Evolutionary conservation across 2,113 vertebrate species (phyloP).

Genomic region (Lonchura striata): DNA sequence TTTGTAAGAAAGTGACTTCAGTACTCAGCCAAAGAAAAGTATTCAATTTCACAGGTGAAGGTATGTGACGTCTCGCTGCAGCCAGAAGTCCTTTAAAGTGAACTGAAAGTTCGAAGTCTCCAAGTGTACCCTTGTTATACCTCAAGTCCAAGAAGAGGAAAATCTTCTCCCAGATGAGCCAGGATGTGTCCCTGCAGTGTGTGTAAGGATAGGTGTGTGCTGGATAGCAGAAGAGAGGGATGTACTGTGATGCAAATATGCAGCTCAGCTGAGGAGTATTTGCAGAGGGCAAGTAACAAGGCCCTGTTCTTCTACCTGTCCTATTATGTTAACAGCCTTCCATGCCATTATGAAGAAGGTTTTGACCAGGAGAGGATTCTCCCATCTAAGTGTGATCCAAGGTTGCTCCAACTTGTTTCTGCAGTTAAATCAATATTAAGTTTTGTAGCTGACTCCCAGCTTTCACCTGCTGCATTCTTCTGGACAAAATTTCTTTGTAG

Average conservation of each 20-base stretch:
- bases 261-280: background rate
- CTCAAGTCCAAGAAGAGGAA: background rate
- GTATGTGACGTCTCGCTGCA: background rate
- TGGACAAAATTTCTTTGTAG: background rate
- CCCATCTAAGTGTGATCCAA: background rate
- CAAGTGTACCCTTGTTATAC: background rate
- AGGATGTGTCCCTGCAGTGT: background rate
- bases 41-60: background rate
- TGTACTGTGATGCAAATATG: background rate
- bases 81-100: background rate
- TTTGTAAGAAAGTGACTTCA: background rate
- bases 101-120: background rate
- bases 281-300: fast-evolving
- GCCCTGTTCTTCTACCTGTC: background rate
- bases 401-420: background rate
- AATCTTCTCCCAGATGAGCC: background rate
- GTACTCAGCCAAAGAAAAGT: background rate
- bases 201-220: too few relatives aligned
- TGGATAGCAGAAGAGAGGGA: background rate
- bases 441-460: background rate
- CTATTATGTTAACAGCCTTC: background rate
- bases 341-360: background rate
- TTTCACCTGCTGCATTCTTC: background rate
- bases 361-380: background rate
- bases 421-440: background rate